Conservation (phyloP, 2,113 vertebrate species). For the Solea solea region DNA sequence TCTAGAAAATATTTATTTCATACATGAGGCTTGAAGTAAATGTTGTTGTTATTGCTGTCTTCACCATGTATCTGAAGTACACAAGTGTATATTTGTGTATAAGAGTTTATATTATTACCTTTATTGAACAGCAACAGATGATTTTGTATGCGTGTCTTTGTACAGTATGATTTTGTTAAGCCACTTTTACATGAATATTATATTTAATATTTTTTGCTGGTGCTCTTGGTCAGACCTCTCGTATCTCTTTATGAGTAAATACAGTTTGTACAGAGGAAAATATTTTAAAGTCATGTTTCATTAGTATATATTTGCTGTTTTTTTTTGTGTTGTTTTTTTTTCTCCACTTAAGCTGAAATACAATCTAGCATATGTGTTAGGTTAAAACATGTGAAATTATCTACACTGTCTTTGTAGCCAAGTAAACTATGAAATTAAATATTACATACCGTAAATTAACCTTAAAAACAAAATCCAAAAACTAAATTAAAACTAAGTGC, state of each 20-base stretch:
- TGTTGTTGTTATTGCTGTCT: constrained; percentile 69
- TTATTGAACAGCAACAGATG: constrained; percentile 79
- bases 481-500: not conserved
- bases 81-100: constrained; percentile 89
- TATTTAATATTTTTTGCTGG: constrained; percentile 78
- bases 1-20: constrained; percentile 77
- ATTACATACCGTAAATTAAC: not conserved
- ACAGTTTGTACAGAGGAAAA: constrained; percentile 76
- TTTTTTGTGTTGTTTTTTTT: constrained; percentile 19
- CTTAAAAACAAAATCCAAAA: constrained; percentile 3
- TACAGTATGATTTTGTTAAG: constrained; percentile 82
- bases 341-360: constrained; percentile 33
- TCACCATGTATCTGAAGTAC: constrained; percentile 76
- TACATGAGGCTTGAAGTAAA: constrained; percentile 73
- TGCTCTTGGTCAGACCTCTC: constrained; percentile 72
- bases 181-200: constrained; percentile 64
- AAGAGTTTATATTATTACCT: constrained; percentile 85
- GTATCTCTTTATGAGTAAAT: constrained; percentile 54
- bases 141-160: constrained; percentile 85
- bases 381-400: constrained; percentile 14
- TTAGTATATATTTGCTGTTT: constrained; percentile 24
- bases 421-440: constrained; percentile 4
- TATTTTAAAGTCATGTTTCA: constrained; percentile 63
- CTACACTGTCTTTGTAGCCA: constrained; percentile 14
- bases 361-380: constrained; percentile 32